Evolutionary conservation across 2,888 invertebrate species (phyloP), one percentile per base, ranked within the genome.

Genomic region (Chrysolina oricalcia): DNA sequence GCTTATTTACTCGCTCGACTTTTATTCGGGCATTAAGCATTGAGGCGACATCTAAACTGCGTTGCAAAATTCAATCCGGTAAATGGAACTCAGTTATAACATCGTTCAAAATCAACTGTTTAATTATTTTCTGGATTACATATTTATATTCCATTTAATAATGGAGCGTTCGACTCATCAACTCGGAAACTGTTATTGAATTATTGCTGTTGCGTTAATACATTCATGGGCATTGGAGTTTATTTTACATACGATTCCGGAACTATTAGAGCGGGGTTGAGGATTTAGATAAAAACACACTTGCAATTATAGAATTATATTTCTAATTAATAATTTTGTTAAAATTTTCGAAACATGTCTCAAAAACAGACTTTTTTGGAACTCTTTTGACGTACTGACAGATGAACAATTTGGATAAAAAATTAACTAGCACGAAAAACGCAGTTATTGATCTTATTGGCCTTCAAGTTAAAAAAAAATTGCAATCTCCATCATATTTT

Each of bases 1-100:
- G 86, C 82, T 86, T 86, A 86, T 85, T 86, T 86, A 84, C 85
- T 82, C 83, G 82, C 81, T 72, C 80, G 77, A 76, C 81, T 82
- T 82, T 82, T 81, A 81, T 79, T 56, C 72, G 75, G 76, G 79
- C 82, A 81, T 82, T 81, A 82, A 82, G 74, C 81, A 80, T 83
- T 83, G 80, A 82, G 77, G 75, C 75, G 73, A 78, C 79, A 80
- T 72, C 78, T 75, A 72, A 79, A 80, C 78, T 80, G 81, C 79
- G 73, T 75, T 77, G 74, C 81, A 79, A 81, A 80, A 79, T 82
- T 77, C 70, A 81, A 75, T 76, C 74, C 66, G 72, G 74, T 76
- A 80, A 80, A 78, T 76, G 77, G 78, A 73, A 68, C 62, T 71
- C 63, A 56, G 72, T 73, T 75, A 72, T 74, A 69, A 74, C 73